phyloP scores from a whole-genome alignment of 2,797 vertebrate species.

The Bradypodion pumilum region DNA sequence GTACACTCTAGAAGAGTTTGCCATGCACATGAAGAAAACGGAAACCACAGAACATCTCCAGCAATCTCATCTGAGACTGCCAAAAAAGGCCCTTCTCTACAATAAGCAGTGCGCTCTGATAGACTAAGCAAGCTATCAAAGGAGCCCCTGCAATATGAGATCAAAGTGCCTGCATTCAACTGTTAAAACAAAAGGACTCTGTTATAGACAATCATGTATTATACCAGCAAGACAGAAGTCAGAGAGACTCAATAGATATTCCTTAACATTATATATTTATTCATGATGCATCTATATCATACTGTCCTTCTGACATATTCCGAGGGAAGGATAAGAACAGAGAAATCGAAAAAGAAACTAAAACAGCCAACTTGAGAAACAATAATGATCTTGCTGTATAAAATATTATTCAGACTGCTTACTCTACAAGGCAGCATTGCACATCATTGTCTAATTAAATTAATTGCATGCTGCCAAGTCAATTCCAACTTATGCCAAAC shows the following conservation, averaged over 20 bases:
- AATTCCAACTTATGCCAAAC: too few species aligned
- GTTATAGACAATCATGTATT: slow-evolving; percentile 29
- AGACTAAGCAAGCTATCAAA: slow-evolving; percentile 51
- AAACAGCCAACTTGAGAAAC: background rate
- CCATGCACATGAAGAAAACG: background rate
- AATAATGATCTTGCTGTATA: background rate
- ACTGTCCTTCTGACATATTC: background rate
- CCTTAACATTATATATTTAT: background rate
- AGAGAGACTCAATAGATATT: slow-evolving; percentile 1
- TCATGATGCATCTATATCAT: background rate
- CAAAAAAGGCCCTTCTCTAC: slow-evolving; percentile 7
- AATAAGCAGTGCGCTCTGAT: slow-evolving; percentile 32
- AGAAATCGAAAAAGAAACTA: background rate
- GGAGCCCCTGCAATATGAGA: slow-evolving; percentile 56
- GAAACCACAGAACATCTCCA: background rate
- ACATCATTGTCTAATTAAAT: too few species aligned
- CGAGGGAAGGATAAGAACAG: background rate
- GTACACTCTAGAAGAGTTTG: background rate
- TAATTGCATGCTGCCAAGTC: too few species aligned
- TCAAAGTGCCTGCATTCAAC: slow-evolving; percentile 56
- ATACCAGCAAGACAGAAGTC: slow-evolving; percentile 22
- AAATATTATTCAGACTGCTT: background rate
- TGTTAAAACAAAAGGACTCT: slow-evolving; percentile 58
- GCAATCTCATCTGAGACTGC: background rate
- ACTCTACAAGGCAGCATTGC: too few species aligned